Conservation (phyloP, 2,113 vertebrate species). For the Tenrec ecaudatus region DNA sequence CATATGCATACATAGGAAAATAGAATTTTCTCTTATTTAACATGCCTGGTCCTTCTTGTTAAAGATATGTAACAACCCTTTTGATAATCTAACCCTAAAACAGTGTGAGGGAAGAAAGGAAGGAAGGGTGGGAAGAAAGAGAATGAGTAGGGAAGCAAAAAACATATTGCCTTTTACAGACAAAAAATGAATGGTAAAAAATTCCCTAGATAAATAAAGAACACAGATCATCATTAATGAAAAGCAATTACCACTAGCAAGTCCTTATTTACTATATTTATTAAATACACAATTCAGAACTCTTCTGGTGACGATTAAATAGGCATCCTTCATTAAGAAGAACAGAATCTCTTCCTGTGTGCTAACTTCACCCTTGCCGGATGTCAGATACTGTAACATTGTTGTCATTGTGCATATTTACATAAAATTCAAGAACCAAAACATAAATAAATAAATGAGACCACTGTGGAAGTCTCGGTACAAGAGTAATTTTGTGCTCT, state of each 20-base stretch:
- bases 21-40: neutral
- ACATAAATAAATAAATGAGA: slow-evolving; percentile 85
- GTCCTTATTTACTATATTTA: slow-evolving; percentile 53
- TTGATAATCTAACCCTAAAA: neutral
- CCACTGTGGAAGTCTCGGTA: slow-evolving; percentile 74
- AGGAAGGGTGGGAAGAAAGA: neutral
- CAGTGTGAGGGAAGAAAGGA: neutral
- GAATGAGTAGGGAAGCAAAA: neutral
- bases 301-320: slow-evolving; percentile 59
- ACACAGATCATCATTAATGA: slow-evolving; percentile 46
- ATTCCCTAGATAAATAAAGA: neutral
- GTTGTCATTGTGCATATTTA: slow-evolving; percentile 83
- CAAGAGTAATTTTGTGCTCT: slow-evolving; percentile 81
- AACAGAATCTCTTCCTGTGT: slow-evolving; percentile 63
- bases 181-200: neutral
- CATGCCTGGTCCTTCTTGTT: neutral
- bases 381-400: slow-evolving; percentile 77
- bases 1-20: neutral
- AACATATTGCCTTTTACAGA: neutral
- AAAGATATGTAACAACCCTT: neutral
- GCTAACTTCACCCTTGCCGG: slow-evolving; percentile 40
- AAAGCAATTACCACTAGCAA: neutral
- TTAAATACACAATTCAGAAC: slow-evolving; percentile 19
- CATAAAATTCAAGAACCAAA: slow-evolving; percentile 83
- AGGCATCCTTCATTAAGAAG: slow-evolving; percentile 31